Conservation (phyloP, 2,113 vertebrate genomes). For the Chauna torquata region DNA sequence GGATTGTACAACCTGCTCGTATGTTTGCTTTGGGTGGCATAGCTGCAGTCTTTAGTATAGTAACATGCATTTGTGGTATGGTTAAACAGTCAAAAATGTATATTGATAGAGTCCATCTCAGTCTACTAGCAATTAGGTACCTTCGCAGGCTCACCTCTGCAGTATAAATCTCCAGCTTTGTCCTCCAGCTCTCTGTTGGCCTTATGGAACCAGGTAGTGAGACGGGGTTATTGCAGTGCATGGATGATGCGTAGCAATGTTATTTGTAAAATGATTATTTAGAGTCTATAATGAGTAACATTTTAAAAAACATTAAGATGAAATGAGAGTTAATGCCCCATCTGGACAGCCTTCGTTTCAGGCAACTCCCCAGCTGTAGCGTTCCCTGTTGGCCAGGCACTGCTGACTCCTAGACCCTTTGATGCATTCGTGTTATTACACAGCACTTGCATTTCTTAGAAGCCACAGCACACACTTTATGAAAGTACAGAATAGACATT, state of each 20-base stretch:
- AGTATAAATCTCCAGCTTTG: neutral
- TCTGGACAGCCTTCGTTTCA: neutral
- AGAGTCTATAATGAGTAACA: neutral
- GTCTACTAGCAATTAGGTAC: neutral
- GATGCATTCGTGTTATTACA: neutral
- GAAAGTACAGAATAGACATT: neutral
- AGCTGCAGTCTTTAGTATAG: neutral
- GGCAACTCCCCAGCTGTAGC: neutral
- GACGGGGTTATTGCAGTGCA: neutral
- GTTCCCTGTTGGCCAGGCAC: neutral
- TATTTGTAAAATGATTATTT: neutral
- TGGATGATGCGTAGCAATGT: neutral
- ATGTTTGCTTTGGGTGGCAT: neutral
- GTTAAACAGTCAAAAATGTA: neutral
- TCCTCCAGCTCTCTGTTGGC: neutral
- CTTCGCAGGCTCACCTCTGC: neutral
- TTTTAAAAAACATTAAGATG: neutral
- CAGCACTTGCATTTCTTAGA: neutral
- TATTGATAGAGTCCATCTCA: neutral
- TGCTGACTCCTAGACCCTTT: neutral
- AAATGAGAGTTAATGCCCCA: neutral
- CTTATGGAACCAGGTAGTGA: neutral
- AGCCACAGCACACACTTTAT: neutral
- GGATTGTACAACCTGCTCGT: neutral
- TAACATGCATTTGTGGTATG: neutral